Evolutionary conservation across 2,113 vertebrate genomes (phyloP).

Genomic region (Chaenocephalus aceratus): DNA sequence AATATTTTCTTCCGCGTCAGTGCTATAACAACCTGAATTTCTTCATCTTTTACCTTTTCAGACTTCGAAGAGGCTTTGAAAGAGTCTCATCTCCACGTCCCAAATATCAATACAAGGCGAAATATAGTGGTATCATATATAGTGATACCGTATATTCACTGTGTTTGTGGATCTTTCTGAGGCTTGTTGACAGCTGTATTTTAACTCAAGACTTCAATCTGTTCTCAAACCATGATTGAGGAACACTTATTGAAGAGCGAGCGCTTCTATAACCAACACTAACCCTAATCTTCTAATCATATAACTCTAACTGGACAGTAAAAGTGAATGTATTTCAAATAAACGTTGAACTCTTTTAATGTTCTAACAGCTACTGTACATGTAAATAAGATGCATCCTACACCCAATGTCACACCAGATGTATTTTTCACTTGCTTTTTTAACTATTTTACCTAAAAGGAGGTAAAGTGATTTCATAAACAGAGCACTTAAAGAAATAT

Average conservation of each 20-base stretch:
- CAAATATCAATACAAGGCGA: constrained; percentile 6
- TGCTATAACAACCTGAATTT: constrained; percentile 23
- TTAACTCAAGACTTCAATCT: background rate
- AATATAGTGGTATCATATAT: background rate
- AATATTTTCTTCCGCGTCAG: constrained; percentile 5
- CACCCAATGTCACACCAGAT: background rate
- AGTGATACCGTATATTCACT: background rate
- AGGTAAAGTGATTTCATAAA: background rate
- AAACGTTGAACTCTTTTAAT: background rate
- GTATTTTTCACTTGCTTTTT: background rate
- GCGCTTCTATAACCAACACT: too few relatives aligned
- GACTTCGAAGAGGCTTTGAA: constrained; percentile 30
- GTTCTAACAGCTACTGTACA: background rate
- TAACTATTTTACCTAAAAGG: too few relatives aligned
- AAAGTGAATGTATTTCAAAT: background rate
- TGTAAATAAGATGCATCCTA: background rate
- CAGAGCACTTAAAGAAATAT: background rate
- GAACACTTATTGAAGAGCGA: background rate
- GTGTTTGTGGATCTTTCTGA: background rate
- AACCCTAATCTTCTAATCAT: background rate
- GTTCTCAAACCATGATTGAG: background rate
- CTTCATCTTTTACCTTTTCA: background rate
- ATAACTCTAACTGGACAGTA: background rate
- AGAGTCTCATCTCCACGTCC: constrained; percentile 21
- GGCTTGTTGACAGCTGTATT: background rate